Evolutionary conservation across 2,113 vertebrate species (phyloP).

Genomic region (Dipodomys stephensi): DNA sequence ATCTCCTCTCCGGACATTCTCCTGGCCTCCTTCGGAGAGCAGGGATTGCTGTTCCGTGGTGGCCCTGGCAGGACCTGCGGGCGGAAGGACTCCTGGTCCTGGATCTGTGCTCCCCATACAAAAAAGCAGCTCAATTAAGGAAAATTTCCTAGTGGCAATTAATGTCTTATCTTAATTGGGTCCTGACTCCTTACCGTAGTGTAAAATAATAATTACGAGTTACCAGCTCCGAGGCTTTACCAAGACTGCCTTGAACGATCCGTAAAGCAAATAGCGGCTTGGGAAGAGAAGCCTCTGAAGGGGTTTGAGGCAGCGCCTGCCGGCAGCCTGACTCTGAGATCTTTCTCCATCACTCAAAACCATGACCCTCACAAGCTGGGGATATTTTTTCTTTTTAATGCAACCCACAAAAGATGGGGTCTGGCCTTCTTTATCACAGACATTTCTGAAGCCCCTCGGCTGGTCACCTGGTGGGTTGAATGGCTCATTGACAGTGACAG

Average conservation of each 20-base stretch:
- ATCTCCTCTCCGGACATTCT: background rate
- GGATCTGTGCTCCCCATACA: background rate
- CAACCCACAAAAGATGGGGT: background rate
- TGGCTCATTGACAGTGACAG: background rate
- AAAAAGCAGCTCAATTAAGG: background rate
- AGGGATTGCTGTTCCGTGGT: no score
- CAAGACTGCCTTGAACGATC: background rate
- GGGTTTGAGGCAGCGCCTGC: no score
- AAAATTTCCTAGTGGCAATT: background rate
- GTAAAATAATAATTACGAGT: background rate
- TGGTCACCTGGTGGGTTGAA: background rate
- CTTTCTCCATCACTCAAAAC: background rate
- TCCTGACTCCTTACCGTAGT: background rate
- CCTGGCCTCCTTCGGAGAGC: fast-evolving
- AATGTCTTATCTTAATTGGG: background rate
- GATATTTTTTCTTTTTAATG: background rate
- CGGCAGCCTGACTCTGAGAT: no score
- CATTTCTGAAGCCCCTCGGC: background rate
- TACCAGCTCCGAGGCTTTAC: background rate
- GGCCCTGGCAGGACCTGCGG: no score
- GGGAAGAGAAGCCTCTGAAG: no score
- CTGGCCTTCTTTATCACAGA: background rate
- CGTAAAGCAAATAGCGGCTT: no score
- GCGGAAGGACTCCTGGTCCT: no score
- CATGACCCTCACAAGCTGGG: background rate